Percentiles rank a stretch among this genome's conserved stretches.
These are phyloP conservation scores for Drosophila lowei DNA, from an alignment of 1,140 invertebrate species.

Conservation along the genomic window DNA sequence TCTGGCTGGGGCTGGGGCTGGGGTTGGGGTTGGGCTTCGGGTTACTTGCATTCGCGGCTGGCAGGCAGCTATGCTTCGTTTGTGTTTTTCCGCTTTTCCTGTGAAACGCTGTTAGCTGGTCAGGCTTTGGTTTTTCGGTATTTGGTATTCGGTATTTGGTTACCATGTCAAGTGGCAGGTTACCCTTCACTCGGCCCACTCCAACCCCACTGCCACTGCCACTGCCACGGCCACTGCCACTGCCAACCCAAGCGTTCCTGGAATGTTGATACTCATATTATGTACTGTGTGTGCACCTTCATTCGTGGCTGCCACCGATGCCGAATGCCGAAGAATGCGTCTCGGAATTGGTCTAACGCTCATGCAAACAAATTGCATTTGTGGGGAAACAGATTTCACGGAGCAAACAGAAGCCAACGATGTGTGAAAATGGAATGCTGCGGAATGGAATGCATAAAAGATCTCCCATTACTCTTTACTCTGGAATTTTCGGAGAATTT, in stretches of 20 bases:
- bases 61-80: slow-evolving; percentile 67
- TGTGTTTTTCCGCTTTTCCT: slow-evolving; percentile 68
- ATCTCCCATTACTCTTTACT: no score
- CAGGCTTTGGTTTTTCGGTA: slow-evolving; percentile 53
- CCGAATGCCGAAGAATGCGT: slow-evolving; percentile 42
- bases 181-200: slow-evolving; percentile 16
- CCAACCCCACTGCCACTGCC: slow-evolving; percentile 19
- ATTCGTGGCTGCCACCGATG: slow-evolving; percentile 1
- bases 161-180: slow-evolving; percentile 72
- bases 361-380: slow-evolving; percentile 37
- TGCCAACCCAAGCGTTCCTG: slow-evolving; percentile 36
- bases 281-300: slow-evolving; percentile 10
- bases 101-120: slow-evolving; percentile 53
- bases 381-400: neutral
- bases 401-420: slow-evolving; percentile 8
- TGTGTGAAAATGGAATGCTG: neutral
- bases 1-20: slow-evolving; percentile 7
- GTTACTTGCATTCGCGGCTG: slow-evolving; percentile 50
- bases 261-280: slow-evolving; percentile 35
- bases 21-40: slow-evolving; percentile 38
- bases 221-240: no score
- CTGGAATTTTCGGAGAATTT: no score
- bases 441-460: no score
- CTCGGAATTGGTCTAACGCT: slow-evolving; percentile 44
- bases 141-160: slow-evolving; percentile 73